phyloP scores from a whole-genome alignment of 2,113 vertebrate genomes.

The Microtus ochrogaster region DNA sequence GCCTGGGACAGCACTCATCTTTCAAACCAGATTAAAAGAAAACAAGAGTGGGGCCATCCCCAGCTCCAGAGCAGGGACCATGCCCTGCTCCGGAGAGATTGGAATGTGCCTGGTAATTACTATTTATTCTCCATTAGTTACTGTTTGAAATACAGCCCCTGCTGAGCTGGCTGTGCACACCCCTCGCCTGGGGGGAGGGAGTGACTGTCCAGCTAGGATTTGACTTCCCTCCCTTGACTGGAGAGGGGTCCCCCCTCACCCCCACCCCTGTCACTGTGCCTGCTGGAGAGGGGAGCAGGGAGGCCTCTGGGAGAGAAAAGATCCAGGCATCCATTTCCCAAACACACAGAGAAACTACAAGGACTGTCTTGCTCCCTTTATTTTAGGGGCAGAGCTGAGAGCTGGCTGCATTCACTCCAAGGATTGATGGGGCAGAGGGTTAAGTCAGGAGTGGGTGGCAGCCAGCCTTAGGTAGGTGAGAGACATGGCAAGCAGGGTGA shows the following conservation, averaged over 20 bases:
- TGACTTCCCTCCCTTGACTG: accelerated
- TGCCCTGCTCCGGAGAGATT: background rate
- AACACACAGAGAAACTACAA: slow-evolving; percentile 12
- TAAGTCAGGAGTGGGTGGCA: accelerated
- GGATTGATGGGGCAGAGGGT: background rate
- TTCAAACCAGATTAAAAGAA: slow-evolving; percentile 42
- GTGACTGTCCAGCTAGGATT: background rate
- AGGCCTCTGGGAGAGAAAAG: slow-evolving; percentile 12
- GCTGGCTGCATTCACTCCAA: slow-evolving; percentile 66
- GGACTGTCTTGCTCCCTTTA: background rate
- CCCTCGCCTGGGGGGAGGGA: background rate
- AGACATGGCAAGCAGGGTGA: background rate
- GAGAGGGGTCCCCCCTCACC: background rate
- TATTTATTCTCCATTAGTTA: slow-evolving; percentile 17
- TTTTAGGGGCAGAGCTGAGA: slow-evolving; percentile 54
- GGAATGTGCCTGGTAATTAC: slow-evolving; percentile 50
- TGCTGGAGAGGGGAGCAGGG: accelerated
- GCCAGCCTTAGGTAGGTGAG: background rate
- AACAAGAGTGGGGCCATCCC: slow-evolving; percentile 56
- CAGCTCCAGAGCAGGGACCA: background rate
- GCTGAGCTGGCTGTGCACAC: background rate
- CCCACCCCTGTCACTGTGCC: background rate
- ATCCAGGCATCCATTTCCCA: slow-evolving; percentile 69
- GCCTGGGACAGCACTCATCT: background rate
- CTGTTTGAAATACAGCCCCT: slow-evolving; percentile 10